Percentiles rank a stretch among this genome's conserved stretches.
These are phyloP conservation scores for Tarsius wallacei DNA, from an alignment of 2,797 vertebrate species.

Conservation along the genomic window DNA sequence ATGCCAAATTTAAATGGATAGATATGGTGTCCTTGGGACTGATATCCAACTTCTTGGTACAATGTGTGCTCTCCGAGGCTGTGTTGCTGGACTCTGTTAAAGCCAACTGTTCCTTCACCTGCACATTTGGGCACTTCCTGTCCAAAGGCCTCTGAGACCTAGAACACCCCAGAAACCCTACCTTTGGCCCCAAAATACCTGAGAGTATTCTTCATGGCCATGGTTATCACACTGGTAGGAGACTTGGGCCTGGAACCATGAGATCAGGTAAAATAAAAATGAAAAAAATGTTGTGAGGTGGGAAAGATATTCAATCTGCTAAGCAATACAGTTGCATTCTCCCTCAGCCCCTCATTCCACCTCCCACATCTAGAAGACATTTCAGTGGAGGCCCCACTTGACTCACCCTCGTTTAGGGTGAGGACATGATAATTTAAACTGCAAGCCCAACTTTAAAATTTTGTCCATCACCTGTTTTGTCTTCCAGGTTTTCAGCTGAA, in stretches of 20 bases:
- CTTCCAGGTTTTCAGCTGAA: not conserved
- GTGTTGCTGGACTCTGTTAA: not conserved
- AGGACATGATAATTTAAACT: not conserved
- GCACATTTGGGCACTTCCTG: not conserved
- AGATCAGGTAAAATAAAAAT: not conserved
- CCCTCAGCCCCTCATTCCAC: not conserved
- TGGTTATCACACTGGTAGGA: not conserved
- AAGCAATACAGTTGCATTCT: not conserved
- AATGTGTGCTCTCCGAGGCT: not conserved
- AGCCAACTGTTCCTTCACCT: not conserved
- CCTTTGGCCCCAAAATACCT: not conserved
- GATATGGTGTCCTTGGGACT: not conserved
- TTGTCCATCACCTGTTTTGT: not conserved
- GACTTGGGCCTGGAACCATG: not conserved
- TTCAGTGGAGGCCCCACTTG: not conserved
- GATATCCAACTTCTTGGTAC: not conserved
- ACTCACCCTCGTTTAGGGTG: not conserved
- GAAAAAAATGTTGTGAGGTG: not conserved
- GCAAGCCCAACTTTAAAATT: not conserved
- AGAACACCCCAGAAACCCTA: not conserved
- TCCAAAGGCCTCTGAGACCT: not conserved
- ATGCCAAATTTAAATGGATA: not conserved
- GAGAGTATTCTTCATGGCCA: too few species aligned
- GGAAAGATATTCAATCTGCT: not conserved
- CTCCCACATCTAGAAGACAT: not conserved